A percentile compares a stretch with the other conserved stretches of the same genome.
These are phyloP conservation scores for Urophycis tenuis DNA, from an alignment of 2,797 vertebrate genomes.

Conservation along the genomic window DNA sequence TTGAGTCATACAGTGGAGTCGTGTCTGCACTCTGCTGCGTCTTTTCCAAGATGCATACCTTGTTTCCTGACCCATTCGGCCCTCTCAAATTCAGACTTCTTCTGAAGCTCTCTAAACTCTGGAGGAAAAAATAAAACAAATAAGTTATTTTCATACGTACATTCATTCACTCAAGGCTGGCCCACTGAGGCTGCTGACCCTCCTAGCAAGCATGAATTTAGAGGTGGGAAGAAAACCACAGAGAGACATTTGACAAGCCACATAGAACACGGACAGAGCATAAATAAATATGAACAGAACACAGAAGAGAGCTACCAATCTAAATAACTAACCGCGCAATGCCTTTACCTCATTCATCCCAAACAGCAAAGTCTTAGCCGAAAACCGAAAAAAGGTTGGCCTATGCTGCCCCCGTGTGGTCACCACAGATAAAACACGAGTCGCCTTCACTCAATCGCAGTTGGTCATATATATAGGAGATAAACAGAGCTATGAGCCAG, in stretches of 20 bases:
- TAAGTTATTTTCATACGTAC: not conserved
- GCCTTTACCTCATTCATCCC: not conserved
- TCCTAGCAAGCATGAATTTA: not conserved
- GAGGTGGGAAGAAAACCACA: not conserved
- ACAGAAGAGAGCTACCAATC: not conserved
- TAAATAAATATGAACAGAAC: not conserved
- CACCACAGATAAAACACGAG: not conserved
- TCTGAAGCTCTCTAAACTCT: constrained; percentile 93
- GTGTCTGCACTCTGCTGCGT: not conserved
- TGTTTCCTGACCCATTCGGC: constrained; percentile 97
- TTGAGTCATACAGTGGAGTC: not conserved
- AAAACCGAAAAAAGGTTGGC: constrained; percentile 19
- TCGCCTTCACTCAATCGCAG: not conserved
- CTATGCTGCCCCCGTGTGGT: constrained; percentile 67
- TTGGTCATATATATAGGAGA: not conserved
- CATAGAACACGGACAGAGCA: not conserved
- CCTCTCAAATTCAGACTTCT: constrained; percentile 91
- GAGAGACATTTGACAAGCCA: not conserved
- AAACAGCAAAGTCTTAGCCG: not conserved
- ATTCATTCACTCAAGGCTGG: not conserved
- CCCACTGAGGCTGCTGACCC: not conserved
- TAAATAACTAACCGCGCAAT: not conserved
- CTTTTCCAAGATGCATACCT: constrained; percentile 66
- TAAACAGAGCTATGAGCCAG: not conserved
- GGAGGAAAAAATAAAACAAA: constrained; percentile 9